Evolutionary conservation across 2,888 invertebrate genomes (phyloP), one percentile per base, ranked within the genome.

Genomic region (Trichopria drosophilae): DNA sequence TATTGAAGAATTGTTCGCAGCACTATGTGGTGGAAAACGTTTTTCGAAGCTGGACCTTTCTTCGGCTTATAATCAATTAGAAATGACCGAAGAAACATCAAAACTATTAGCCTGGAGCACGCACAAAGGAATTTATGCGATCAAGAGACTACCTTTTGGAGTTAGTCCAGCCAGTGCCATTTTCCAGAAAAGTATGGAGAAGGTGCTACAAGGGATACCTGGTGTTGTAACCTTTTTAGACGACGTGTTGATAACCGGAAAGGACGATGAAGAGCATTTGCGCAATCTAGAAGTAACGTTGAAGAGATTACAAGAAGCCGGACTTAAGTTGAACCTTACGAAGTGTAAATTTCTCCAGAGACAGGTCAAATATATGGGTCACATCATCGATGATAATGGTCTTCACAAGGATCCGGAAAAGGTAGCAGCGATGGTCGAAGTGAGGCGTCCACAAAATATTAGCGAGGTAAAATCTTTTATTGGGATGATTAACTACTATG

Each of bases 401-500:
- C 64, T 75, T 20, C 61, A 61, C 5, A 72, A 68, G 47, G 55
- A 62, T 34, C 47, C 60, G 16, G 56, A 51, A 1, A 73, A 73
- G 59, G 57, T 71, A 0, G 20, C 16, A 13, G 70, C 67, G 0
- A 70, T 73, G 12, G 16, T 61, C 10, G 54, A 65, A 4, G 51
- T 63, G 37, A 57, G 61, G 9, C 44, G n/a, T 29, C 69, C 67
- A 5, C 48, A 46, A 16, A 58, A 67, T 43, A 51, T 60, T 0
- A 47, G 51, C 19, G 57, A 64, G 51, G 44, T 69, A 0, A 57
- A 57, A 28, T 59, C 68, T 1, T 72, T 70, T 53, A 29, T 65
- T 2, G 72, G 72, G 0, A 60, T 71, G 48, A 52, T 71, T 0
- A 72, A 73, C n/a, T 76, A 71, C 58, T 76, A 74, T 53, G 60